Conservation (phyloP, 2,888 invertebrate species). For the Balanococcus diminutus region DNA sequence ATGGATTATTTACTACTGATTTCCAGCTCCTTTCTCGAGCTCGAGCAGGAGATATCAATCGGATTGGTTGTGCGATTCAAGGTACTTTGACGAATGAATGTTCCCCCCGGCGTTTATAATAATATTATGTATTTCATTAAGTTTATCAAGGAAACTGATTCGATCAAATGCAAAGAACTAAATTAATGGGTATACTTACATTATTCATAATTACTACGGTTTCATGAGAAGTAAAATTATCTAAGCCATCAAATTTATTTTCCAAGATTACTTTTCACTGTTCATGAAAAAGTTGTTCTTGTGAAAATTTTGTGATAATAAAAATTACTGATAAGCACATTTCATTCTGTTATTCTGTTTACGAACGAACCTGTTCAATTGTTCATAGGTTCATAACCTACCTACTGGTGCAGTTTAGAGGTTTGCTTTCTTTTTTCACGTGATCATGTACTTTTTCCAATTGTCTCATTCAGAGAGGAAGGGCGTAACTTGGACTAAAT, state of each 20-base stretch:
- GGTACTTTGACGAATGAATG: neutral
- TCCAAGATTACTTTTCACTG: neutral
- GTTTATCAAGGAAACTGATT: neutral
- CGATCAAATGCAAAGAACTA: neutral
- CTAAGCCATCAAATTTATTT: neutral
- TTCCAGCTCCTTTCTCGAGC: neutral
- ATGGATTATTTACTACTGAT: neutral
- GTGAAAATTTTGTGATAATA: neutral
- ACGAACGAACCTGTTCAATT: conserved; percentile 36
- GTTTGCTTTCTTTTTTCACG: too few species aligned
- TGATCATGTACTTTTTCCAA: too few species aligned
- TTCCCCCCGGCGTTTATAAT: neutral
- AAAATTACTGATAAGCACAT: neutral
- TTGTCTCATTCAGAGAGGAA: too few species aligned
- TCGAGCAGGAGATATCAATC: neutral
- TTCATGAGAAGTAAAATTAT: neutral
- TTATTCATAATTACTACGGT: neutral
- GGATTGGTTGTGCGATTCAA: neutral
- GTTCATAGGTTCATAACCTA: neutral
- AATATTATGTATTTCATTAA: too few species aligned
- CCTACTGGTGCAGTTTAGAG: too few species aligned
- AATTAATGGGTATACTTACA: neutral
- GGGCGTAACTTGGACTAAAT: too few species aligned
- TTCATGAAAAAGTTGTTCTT: neutral
- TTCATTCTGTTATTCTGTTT: too few species aligned